phyloP scores from a whole-genome alignment of 2,888 invertebrate genomes.

The Nymphalis urticae region DNA sequence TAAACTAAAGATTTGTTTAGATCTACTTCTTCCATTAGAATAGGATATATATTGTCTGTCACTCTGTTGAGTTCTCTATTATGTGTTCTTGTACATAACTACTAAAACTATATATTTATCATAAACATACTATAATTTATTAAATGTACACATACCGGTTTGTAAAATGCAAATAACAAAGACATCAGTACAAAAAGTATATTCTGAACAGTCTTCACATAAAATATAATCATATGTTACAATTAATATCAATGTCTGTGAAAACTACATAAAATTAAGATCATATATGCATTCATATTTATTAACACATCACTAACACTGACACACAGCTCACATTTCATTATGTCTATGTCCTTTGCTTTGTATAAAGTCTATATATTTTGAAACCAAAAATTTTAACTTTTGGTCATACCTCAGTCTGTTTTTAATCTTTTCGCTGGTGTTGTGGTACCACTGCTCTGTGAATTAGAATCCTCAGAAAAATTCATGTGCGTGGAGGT shows the following conservation, averaged over 20 bases:
- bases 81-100: too few species aligned
- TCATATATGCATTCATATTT: constrained; percentile 14
- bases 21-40: too few species aligned
- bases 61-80: too few species aligned
- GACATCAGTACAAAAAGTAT: constrained; percentile 10
- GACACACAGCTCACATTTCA: constrained; percentile 23
- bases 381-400: constrained; percentile 14
- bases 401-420: constrained; percentile 75
- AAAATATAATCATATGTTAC: constrained; percentile 19
- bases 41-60: too few species aligned
- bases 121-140: too few species aligned
- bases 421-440: constrained; percentile 90
- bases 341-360: constrained; percentile 8
- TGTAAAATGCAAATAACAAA: constrained; percentile 15
- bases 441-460: constrained; percentile 88
- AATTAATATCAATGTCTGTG: constrained; percentile 14
- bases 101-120: too few species aligned
- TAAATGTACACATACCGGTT: neutral
- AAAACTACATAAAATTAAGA: constrained; percentile 22
- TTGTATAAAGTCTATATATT: constrained; percentile 12
- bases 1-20: too few species aligned
- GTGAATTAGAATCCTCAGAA: constrained; percentile 95
- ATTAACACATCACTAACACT: constrained; percentile 21
- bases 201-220: constrained; percentile 22
- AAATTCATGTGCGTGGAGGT: constrained; percentile 93